These are phyloP conservation scores for Myzus persicae DNA, from an alignment of 1,140 invertebrate species.

Conservation along the genomic window DNA sequence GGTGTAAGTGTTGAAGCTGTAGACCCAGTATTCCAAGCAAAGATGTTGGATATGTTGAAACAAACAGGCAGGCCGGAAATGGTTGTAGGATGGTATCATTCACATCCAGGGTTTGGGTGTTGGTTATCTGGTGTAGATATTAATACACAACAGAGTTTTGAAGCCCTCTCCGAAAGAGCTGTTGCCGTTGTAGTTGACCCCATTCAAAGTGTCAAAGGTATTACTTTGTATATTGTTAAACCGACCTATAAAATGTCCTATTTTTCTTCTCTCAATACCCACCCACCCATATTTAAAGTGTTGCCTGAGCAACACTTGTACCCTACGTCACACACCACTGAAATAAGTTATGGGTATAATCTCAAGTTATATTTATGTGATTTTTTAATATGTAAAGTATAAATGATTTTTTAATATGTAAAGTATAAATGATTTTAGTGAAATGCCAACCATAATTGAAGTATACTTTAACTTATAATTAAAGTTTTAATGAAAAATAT, in stretches of 20 bases:
- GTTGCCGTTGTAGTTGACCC: conserved; percentile 99
- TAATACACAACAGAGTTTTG: conserved; percentile 99
- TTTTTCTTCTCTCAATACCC: too few species aligned
- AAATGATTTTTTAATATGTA: not conserved
- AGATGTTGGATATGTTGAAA: conserved; percentile 99
- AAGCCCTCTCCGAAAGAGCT: conserved; percentile 96
- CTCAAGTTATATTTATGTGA: too few species aligned
- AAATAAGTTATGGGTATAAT: too few species aligned
- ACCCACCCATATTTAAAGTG: too few species aligned
- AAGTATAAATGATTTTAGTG: not conserved
- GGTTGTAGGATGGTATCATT: conserved; percentile 99
- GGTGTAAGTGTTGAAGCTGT: conserved; percentile 99
- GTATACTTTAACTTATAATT: not conserved
- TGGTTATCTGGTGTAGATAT: conserved; percentile 99
- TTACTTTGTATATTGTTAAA: not conserved
- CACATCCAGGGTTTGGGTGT: conserved; percentile 99
- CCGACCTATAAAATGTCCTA: too few species aligned
- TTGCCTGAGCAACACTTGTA: too few species aligned
- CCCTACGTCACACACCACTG: too few species aligned
- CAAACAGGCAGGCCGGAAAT: conserved; percentile 99
- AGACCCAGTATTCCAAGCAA: conserved; percentile 99
- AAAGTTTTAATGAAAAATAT: not conserved
- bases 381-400: too few species aligned
- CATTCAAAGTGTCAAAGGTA: conserved; percentile 97
- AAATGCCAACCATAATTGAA: not conserved